A percentile compares a stretch with the other conserved stretches of the same genome.
Conservation (phyloP, 2,797 vertebrate species). For the Acanthurus lineatus region DNA sequence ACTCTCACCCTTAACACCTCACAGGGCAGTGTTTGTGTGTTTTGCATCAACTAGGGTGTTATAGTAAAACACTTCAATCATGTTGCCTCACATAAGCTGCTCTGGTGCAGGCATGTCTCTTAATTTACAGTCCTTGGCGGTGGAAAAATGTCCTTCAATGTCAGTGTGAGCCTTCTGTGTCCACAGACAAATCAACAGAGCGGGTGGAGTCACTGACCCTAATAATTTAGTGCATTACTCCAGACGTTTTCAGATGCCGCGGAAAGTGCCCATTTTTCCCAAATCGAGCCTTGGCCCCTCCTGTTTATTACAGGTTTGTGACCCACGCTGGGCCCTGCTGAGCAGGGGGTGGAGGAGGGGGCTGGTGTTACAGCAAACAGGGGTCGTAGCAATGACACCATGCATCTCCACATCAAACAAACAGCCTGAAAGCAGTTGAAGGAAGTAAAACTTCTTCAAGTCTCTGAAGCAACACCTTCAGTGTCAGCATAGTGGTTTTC, state of each 20-base stretch:
- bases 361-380: slow-evolving; percentile 77
- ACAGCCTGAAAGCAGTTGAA: slow-evolving; percentile 65
- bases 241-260: slow-evolving; percentile 82
- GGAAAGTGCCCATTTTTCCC: slow-evolving; percentile 85
- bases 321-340: slow-evolving; percentile 83
- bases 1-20: slow-evolving; percentile 51
- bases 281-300: slow-evolving; percentile 82
- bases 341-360: slow-evolving; percentile 68
- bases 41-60: slow-evolving; percentile 70
- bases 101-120: slow-evolving; percentile 66
- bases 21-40: slow-evolving; percentile 55
- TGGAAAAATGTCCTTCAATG: slow-evolving; percentile 87
- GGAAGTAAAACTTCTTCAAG: slow-evolving; percentile 67
- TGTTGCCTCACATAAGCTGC: slow-evolving; percentile 61
- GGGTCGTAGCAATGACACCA: slow-evolving; percentile 86
- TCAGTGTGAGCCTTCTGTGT: slow-evolving; percentile 84
- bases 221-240: slow-evolving; percentile 89
- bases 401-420: slow-evolving; percentile 79
- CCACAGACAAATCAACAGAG: slow-evolving; percentile 88
- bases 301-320: slow-evolving; percentile 90
- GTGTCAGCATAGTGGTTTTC: slow-evolving; percentile 42
- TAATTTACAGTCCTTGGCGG: slow-evolving; percentile 84
- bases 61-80: slow-evolving; percentile 69
- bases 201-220: slow-evolving; percentile 87
- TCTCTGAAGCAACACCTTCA: slow-evolving; percentile 41